Evolutionary conservation across 1,140 invertebrate genomes (phyloP), one percentile per base, ranked within the genome.

Genomic region (Eupeodes corollae): DNA sequence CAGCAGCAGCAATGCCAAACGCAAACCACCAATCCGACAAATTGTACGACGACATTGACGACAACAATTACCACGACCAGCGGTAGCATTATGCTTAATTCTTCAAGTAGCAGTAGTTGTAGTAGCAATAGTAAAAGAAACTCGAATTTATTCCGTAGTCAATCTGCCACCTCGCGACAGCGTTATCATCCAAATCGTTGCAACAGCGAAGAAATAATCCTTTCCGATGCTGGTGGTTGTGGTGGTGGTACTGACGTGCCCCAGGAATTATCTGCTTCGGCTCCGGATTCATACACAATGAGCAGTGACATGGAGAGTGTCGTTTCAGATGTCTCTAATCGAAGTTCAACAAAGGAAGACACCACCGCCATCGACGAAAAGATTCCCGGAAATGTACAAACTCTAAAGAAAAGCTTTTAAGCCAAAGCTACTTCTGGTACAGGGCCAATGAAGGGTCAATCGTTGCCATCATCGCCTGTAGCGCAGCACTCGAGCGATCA

Each of bases 351-450:
- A 43, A 52, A 16, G 40, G 31, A 42, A 26, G 42, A n/a, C n/a
- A 21, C 15, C 43, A 44, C 16, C 42, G 40, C 56, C 6, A 59
- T 59, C 12, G 58, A 63, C 52, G 59, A 66, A 55, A 66, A 61
- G 42, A 72, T 71, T 15, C 72, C 75, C 5, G 83, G 83, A 10
- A 79, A 82, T 52, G 87, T 91, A 15, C 80, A 81, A 73, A 86
- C 83, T 71, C 75, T 88, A 46, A 89, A 88, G 68, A 84, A 84
- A 64, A 86, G 88, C 61, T 88, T 90, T 62, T 86, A 90, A 70
- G 84, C 85, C 9, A 87, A 87, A 58, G 82, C 79, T 5, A 77
- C 68, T n/a, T n/a, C n/a, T 37, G 62, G 52, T 48, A 47, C 54
- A 51, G 49, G 32, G 18, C 52, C 47, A 39, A 53, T 56, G 33